Evolutionary conservation across 2,797 vertebrate species (phyloP).

Genomic region (Lemur catta): DNA sequence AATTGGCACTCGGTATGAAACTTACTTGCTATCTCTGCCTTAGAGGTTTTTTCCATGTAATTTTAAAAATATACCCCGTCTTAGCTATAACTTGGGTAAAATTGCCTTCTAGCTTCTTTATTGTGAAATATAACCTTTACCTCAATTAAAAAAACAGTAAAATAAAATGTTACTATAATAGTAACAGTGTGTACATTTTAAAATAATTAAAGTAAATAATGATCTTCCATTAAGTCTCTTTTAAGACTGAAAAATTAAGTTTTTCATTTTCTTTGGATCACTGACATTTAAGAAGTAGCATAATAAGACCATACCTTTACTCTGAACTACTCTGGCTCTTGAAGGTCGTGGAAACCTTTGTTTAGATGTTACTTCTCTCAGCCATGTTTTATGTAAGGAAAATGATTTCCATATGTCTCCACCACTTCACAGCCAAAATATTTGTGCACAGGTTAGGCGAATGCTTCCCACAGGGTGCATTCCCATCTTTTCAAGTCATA

Average conservation of each 20-base stretch:
- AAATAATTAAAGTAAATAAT: slow-evolving; percentile 10
- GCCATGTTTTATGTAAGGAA: slow-evolving; percentile 41
- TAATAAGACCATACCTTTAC: not conserved
- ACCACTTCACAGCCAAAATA: slow-evolving; percentile 40
- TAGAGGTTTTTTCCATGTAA: not conserved
- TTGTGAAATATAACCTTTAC: not conserved
- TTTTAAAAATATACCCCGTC: not conserved
- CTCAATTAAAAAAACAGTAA: not conserved
- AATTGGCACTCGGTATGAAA: not conserved
- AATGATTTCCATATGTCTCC: slow-evolving; percentile 65
- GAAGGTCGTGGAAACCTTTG: slow-evolving; percentile 3
- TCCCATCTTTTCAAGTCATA: slow-evolving; percentile 36
- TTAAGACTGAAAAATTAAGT: not conserved
- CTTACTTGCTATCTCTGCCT: not conserved
- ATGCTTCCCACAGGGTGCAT: slow-evolving; percentile 34
- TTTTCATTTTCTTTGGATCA: not conserved
- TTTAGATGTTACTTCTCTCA: slow-evolving; percentile 65
- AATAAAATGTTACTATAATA: not conserved
- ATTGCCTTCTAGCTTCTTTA: not conserved
- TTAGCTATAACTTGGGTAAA: not conserved
- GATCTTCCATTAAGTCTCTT: not conserved
- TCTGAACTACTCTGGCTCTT: not conserved
- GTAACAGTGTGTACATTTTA: not conserved
- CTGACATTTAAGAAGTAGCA: not conserved
- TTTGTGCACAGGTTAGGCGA: slow-evolving; percentile 28